These are phyloP conservation scores for Papilio xuthus DNA, from an alignment of 1,140 invertebrate genomes.

Conservation along the genomic window DNA sequence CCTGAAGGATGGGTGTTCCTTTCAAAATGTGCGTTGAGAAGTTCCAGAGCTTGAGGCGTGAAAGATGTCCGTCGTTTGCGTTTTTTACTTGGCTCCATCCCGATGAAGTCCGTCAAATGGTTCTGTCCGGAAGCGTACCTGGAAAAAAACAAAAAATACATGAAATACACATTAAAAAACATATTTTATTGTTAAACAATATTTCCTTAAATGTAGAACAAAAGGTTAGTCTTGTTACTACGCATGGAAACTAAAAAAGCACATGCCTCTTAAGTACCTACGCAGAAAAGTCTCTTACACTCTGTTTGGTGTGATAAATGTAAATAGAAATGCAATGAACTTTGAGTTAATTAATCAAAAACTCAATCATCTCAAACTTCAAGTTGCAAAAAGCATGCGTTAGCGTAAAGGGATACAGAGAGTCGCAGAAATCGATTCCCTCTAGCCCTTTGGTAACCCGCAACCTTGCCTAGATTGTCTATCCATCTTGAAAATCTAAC, in stretches of 20 bases:
- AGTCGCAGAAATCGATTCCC: too few species aligned
- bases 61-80: slow-evolving; percentile 97
- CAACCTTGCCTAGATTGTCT: too few species aligned
- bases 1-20: slow-evolving; percentile 98
- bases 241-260: not conserved
- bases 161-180: not conserved
- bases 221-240: not conserved
- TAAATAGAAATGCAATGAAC: not conserved
- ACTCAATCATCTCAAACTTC: not conserved
- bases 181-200: not conserved
- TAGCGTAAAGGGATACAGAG: too few species aligned
- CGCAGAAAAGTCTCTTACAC: not conserved
- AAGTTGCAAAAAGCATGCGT: not conserved
- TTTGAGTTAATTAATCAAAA: not conserved
- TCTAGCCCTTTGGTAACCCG: too few species aligned
- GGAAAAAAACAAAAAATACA: slow-evolving; percentile 48
- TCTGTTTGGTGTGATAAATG: not conserved
- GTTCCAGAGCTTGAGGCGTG: slow-evolving; percentile 96
- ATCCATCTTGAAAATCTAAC: too few species aligned
- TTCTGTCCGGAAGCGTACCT: slow-evolving; percentile 95
- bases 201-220: not conserved
- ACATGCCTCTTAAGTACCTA: not conserved
- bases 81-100: slow-evolving; percentile 97
- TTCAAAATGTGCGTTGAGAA: slow-evolving; percentile 97
- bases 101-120: slow-evolving; percentile 97